Percentiles rank a stretch among this genome's conserved stretches.
Conservation (phyloP, 2,888 invertebrate species). For the Toxonevra muliebris region DNA sequence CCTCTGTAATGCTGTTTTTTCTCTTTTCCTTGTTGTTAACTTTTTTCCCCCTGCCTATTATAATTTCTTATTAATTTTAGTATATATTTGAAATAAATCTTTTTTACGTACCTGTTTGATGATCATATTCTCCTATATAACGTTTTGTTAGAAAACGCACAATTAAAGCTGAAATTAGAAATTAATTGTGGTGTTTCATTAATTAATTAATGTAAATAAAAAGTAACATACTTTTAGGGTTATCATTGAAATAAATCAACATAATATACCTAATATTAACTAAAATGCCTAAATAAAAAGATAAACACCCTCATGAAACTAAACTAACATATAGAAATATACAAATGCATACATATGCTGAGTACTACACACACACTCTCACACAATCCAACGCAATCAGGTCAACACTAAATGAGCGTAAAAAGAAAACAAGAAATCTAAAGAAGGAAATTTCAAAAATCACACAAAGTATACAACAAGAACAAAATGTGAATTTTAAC, state of each 20-base stretch:
- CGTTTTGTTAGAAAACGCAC: conserved; percentile 92
- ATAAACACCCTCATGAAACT: no score
- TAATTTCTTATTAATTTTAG: no score
- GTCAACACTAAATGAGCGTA: conserved; percentile 35
- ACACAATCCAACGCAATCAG: conserved; percentile 10
- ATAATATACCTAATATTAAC: background rate
- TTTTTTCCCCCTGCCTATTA: no score
- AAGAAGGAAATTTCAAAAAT: conserved; percentile 19
- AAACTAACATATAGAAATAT: no score
- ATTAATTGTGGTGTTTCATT: background rate
- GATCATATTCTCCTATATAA: conserved; percentile 95
- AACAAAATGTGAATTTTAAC: conserved; percentile 28
- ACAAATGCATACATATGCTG: no score
- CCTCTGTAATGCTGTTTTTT: no score
- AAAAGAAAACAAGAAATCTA: conserved; percentile 21
- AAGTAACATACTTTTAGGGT: background rate
- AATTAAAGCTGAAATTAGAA: conserved; percentile 74
- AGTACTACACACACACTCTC: no score
- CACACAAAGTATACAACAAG: conserved; percentile 15
- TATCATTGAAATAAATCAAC: conserved; percentile 1
- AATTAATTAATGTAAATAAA: conserved; percentile 25
- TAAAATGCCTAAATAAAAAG: background rate
- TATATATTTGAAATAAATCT: background rate
- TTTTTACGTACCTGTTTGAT: conserved; percentile 80
- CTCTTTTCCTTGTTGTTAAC: no score